Conservation (phyloP, 2,113 vertebrate species). For the Narcine bancroftii region DNA sequence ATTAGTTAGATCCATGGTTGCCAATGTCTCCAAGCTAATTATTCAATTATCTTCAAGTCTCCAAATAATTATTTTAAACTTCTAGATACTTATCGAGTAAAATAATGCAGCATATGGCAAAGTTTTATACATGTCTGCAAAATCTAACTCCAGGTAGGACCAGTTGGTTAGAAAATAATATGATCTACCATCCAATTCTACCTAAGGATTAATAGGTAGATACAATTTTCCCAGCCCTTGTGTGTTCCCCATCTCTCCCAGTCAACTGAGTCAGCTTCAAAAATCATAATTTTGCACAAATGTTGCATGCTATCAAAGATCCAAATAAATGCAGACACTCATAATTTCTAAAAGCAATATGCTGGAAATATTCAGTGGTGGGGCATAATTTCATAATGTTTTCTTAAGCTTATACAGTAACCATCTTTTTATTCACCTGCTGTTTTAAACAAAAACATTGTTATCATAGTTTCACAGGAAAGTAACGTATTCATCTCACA, state of each 20-base stretch:
- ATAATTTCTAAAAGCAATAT: too few species aligned
- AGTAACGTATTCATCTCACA: background rate
- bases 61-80: too few species aligned
- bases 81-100: too few species aligned
- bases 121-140: background rate
- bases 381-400: background rate
- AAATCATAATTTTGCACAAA: background rate
- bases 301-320: too few species aligned
- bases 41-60: too few species aligned
- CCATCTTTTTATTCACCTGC: background rate
- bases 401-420: background rate
- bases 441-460: background rate
- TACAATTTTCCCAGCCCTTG: too few species aligned
- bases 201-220: background rate
- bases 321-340: too few species aligned
- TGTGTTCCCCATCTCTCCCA: too few species aligned
- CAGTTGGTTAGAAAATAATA: background rate
- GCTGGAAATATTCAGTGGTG: too few species aligned
- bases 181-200: background rate
- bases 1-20: too few species aligned
- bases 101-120: too few species aligned
- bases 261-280: background rate
- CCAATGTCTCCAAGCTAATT: too few species aligned
- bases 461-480: background rate
- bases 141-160: background rate